Percentiles rank a stretch among this genome's conserved stretches.
These are phyloP conservation scores for Latrodectus geometricus DNA, from an alignment of 1,140 invertebrate genomes.

Conservation along the genomic window DNA sequence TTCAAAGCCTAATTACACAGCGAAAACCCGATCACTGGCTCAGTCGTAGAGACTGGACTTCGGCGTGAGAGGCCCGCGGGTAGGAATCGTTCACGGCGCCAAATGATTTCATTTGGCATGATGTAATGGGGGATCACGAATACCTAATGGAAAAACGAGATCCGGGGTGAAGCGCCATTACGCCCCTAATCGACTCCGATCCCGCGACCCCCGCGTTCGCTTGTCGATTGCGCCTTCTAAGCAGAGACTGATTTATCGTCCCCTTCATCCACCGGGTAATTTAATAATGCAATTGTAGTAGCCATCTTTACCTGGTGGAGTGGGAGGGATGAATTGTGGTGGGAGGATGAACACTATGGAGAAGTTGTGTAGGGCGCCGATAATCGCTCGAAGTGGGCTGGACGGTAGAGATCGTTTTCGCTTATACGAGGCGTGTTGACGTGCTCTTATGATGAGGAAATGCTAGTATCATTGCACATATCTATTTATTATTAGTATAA, in stretches of 20 bases:
- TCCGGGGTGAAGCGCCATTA: slow-evolving; percentile 52
- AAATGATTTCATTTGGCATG: slow-evolving; percentile 40
- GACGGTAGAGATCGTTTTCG: background rate
- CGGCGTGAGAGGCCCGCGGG: background rate
- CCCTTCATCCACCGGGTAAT: background rate
- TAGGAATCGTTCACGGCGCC: slow-evolving; percentile 7
- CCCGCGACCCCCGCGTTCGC: slow-evolving; percentile 19
- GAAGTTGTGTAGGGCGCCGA: background rate
- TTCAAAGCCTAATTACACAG: background rate
- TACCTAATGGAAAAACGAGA: slow-evolving; percentile 52
- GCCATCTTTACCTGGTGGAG: background rate
- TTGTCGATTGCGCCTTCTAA: slow-evolving; percentile 21
- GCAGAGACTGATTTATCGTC: slow-evolving; percentile 23
- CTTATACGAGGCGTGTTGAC: background rate
- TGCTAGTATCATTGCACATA: too few species aligned
- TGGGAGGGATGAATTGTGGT: background rate
- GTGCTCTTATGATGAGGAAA: background rate
- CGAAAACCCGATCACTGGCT: background rate
- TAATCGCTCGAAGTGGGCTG: background rate
- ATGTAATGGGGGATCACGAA: slow-evolving; percentile 45
- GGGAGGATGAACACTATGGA: background rate
- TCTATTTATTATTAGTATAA: too few species aligned
- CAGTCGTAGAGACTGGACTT: background rate
- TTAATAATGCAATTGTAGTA: slow-evolving; percentile 1
- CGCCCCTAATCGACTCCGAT: slow-evolving; percentile 46